phyloP scores from a whole-genome alignment of 2,797 vertebrate species.

The Glyptemys insculpta region DNA sequence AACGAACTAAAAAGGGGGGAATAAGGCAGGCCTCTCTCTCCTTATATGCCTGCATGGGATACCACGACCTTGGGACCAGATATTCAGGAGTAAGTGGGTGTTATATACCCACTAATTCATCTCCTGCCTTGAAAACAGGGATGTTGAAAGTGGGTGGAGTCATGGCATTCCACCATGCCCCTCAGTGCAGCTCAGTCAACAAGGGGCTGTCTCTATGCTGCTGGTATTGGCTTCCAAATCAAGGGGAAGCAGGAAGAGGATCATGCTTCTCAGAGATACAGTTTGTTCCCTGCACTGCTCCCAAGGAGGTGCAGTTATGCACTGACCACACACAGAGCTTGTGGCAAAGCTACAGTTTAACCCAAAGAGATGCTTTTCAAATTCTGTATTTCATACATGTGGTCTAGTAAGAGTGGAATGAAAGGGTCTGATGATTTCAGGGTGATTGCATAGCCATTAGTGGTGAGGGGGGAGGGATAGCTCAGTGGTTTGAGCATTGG shows the following conservation, averaged over 20 bases:
- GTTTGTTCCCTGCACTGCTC: neutral
- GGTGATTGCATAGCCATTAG: neutral
- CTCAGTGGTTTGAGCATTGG: no score
- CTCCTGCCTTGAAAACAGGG: neutral
- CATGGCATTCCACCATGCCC: neutral
- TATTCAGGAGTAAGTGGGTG: neutral
- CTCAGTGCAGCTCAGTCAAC: neutral
- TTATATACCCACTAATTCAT: neutral
- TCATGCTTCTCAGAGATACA: accelerated
- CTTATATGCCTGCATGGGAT: neutral
- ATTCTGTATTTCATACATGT: slow-evolving; percentile 13
- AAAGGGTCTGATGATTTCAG: neutral
- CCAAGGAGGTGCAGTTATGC: neutral
- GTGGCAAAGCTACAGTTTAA: accelerated
- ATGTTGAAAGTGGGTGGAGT: neutral
- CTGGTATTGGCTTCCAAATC: neutral
- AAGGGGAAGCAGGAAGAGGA: neutral
- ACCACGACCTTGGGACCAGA: neutral
- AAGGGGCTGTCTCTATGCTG: accelerated
- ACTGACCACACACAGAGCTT: accelerated
- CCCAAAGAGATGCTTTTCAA: slow-evolving; percentile 21
- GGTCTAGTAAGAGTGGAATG: neutral
- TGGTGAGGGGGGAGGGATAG: no score
- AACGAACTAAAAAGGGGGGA: no score
- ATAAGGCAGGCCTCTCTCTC: no score